Evolutionary conservation across 2,113 vertebrate genomes (phyloP).

Genomic region (Urocynchramus pylzowi): DNA sequence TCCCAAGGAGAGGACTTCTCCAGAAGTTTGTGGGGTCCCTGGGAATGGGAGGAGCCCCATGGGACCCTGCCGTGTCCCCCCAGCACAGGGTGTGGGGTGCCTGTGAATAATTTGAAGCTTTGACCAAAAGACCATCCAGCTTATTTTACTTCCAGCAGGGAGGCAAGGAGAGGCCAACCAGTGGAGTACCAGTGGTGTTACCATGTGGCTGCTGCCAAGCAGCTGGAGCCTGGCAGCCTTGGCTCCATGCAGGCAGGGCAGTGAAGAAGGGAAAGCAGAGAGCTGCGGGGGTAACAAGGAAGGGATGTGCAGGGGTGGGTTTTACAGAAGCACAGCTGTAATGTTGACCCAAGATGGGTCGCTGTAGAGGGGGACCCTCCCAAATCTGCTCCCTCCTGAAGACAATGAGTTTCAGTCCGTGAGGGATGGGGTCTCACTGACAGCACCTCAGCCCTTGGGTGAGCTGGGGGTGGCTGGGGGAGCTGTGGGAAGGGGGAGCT

Average conservation of each 20-base stretch:
- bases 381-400: not conserved
- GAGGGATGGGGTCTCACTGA: not conserved
- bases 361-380: not conserved
- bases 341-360: not conserved
- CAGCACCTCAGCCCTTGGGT: not conserved
- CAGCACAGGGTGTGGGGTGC: not conserved
- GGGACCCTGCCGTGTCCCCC: not conserved
- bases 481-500: not conserved
- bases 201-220: not conserved
- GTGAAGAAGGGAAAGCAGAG: not conserved
- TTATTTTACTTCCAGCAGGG: not conserved
- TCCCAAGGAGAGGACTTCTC: not conserved
- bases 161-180: not conserved
- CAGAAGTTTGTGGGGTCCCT: not conserved
- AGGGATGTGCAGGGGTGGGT: not conserved
- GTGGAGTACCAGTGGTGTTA: not conserved
- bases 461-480: not conserved
- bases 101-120: not conserved
- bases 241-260: not conserved
- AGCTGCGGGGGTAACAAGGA: rapidly evolving
- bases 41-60: not conserved
- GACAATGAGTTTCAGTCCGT: rapidly evolving
- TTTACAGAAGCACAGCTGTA: not conserved
- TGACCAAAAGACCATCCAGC: rapidly evolving
- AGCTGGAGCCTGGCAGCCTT: not conserved